Percentiles rank a stretch among this genome's conserved stretches.
phyloP scores from a whole-genome alignment of 2,797 vertebrate genomes.

The Halcyon badia region DNA sequence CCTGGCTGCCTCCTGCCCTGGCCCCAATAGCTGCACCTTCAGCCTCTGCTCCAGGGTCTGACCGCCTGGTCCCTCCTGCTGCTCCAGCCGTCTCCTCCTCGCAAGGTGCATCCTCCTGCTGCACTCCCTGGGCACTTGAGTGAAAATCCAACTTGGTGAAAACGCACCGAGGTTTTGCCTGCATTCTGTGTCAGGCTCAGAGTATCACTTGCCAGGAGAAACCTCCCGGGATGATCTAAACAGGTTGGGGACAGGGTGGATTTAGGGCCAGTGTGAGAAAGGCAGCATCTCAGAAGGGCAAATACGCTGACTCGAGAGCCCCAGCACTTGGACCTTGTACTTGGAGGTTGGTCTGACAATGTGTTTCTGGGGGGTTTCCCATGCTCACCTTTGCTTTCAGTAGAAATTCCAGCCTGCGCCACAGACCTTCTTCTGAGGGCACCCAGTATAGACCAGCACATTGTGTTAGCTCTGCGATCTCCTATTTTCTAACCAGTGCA shows the following conservation, averaged over 20 bases:
- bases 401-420: not conserved
- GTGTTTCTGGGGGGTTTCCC: not conserved
- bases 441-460: fast-evolving
- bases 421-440: not conserved
- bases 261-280: not conserved
- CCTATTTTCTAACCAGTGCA: not conserved
- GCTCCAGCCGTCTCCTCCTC: not conserved
- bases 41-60: too few species aligned
- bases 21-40: not conserved
- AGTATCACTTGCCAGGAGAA: not conserved
- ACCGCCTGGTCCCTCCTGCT: fast-evolving
- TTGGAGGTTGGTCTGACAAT: fast-evolving
- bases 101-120: fast-evolving
- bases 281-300: not conserved
- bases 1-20: too few species aligned
- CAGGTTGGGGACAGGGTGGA: fast-evolving
- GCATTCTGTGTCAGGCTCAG: fast-evolving
- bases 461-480: fast-evolving
- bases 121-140: fast-evolving
- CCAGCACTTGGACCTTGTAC: fast-evolving
- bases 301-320: fast-evolving
- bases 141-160: not conserved
- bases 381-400: not conserved
- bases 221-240: not conserved
- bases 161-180: fast-evolving